Evolutionary conservation across 2,888 invertebrate genomes (phyloP), one percentile per base, ranked within the genome.

Genomic region (Deilephila porcellus): DNA sequence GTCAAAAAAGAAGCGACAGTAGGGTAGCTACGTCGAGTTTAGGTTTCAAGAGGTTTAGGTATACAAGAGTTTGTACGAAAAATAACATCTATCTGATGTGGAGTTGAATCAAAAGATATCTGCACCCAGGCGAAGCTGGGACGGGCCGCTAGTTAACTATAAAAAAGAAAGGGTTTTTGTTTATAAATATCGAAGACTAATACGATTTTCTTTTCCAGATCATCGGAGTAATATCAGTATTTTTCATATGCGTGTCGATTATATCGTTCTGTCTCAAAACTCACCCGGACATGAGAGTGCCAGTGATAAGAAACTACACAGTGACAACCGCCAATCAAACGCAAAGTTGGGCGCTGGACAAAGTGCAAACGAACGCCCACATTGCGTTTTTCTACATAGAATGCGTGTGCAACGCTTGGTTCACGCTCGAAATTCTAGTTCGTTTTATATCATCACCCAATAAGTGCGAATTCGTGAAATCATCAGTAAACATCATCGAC

Each of bases 231-330:
- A 97, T 99, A 91, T 99, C 99, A 81, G 99, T 99, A 88, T 99
- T 99, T 96, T 99, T 99, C 96, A 99, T 99, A 93, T 98, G 99
- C 95, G 98, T 99, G 82, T 99, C 99, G 82, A 99, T 99, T 91
- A 96, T 99, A 92, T 99, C 99, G 83, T 99, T 99, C 96, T 99
- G 99, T 95, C 96, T 99, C 90, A 99, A 99, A 96, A 99, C 99
- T 70, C 99, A 99, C 94, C 99, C 99, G 79, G 99, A 98, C 93
- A 98, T 99, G 98, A 96, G 99, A 86, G 98, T 98, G 86, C 99
- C 99, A 78, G 96, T 97, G 85, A 97, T 98, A 82, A 95, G 96
- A 84, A 97, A 98, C 94, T 96, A 97, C 85, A 96, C 97, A 77
- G 97, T 98, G 83, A 96, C 96, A 82, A 97, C 97, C 64, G 96